Conservation (phyloP, 2,113 vertebrate genomes). For the Anolis carolinensis region DNA sequence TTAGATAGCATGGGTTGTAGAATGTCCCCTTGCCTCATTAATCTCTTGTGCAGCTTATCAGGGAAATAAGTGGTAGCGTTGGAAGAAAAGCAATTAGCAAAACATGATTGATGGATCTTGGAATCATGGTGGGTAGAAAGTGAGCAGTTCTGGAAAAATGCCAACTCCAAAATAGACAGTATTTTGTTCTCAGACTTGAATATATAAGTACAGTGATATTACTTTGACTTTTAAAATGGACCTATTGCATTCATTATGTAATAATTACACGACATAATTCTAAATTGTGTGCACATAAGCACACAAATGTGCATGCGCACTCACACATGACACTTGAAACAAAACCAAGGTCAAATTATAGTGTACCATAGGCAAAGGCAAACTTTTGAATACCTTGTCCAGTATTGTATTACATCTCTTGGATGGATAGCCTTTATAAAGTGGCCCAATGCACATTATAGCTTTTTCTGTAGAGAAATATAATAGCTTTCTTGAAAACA, state of each 20-base stretch:
- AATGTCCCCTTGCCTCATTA: conserved; percentile 18
- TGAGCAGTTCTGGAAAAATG: neutral
- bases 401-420: neutral
- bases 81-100: neutral
- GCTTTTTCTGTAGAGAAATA: neutral
- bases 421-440: neutral
- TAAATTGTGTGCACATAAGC: neutral
- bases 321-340: neutral
- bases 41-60: conserved; percentile 3
- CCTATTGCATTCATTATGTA: neutral
- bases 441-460: neutral
- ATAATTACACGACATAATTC: neutral
- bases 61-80: neutral
- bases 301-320: neutral
- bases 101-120: neutral
- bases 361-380: neutral
- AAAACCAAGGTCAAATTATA: neutral
- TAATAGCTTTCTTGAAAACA: conserved; percentile 24
- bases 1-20: conserved; percentile 28
- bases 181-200: neutral
- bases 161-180: conserved; percentile 4
- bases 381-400: neutral
- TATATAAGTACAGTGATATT: no score
- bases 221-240: no score
- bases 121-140: neutral